A percentile compares a stretch with the other conserved stretches of the same genome.
Evolutionary conservation across 2,113 vertebrate genomes (phyloP).

Genomic region (Zapornia atra): DNA sequence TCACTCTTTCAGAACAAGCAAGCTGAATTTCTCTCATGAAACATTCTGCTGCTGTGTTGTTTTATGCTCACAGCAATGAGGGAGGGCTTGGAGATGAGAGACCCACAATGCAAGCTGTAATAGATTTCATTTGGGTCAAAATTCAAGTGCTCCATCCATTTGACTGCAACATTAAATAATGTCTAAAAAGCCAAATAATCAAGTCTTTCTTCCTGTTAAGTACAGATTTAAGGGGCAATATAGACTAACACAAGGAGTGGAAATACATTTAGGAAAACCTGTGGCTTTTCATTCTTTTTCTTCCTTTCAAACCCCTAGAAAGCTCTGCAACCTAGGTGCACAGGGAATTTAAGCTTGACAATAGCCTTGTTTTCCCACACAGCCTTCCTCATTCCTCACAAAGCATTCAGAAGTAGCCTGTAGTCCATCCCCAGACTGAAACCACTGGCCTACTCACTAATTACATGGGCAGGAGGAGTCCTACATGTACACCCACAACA

Average conservation of each 20-base stretch:
- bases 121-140: background rate
- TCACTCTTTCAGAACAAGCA: background rate
- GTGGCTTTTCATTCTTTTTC: background rate
- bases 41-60: background rate
- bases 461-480: background rate
- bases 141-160: background rate
- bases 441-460: rapidly evolving
- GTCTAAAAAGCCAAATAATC: background rate
- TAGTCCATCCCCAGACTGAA: background rate
- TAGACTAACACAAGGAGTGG: background rate
- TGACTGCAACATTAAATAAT: background rate
- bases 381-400: background rate
- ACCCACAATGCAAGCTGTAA: background rate
- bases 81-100: background rate
- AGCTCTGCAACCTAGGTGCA: rapidly evolving
- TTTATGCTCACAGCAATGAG: background rate
- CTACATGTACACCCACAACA: background rate
- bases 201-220: background rate
- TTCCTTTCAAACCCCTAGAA: background rate
- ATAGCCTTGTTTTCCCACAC: background rate
- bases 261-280: rapidly evolving
- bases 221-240: background rate
- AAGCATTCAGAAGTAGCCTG: background rate
- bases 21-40: background rate
- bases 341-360: background rate